Percentiles rank a stretch among this genome's conserved stretches.
phyloP scores from a whole-genome alignment of 2,113 vertebrate genomes.

The Podarcis raffonei region DNA sequence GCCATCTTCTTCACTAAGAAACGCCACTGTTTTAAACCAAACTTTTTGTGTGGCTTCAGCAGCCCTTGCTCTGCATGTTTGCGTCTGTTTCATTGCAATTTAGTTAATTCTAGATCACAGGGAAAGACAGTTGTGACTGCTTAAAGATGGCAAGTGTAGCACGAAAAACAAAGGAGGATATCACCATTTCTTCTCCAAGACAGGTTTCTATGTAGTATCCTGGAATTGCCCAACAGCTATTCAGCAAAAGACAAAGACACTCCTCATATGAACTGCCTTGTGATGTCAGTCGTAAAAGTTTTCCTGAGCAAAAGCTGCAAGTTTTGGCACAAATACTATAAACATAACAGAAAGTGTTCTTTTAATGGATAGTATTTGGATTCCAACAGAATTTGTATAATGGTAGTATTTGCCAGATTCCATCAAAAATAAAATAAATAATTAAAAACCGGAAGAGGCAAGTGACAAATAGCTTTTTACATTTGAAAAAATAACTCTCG shows the following conservation, averaged over 20 bases:
- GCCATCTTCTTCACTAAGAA: slow-evolving; percentile 63
- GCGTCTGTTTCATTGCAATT: not conserved
- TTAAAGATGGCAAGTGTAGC: slow-evolving; percentile 45
- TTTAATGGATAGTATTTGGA: slow-evolving; percentile 73
- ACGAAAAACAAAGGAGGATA: slow-evolving; percentile 44
- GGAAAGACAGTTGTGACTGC: slow-evolving; percentile 36
- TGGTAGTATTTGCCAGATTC: slow-evolving; percentile 63
- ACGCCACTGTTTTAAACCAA: slow-evolving; percentile 58
- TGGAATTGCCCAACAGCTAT: not conserved
- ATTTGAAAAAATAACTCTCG: slow-evolving; percentile 16
- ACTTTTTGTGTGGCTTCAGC: slow-evolving; percentile 53
- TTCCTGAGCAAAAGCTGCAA: slow-evolving; percentile 19
- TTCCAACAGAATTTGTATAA: slow-evolving; percentile 70
- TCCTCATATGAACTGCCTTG: slow-evolving; percentile 19
- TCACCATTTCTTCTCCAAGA: slow-evolving; percentile 66
- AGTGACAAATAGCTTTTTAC: slow-evolving; percentile 73
- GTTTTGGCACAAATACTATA: slow-evolving; percentile 67
- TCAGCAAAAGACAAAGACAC: slow-evolving; percentile 43
- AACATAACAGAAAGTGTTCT: slow-evolving; percentile 72
- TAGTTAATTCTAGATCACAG: slow-evolving; percentile 57
- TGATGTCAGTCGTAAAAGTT: slow-evolving; percentile 57
- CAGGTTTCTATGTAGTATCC: slow-evolving; percentile 68
- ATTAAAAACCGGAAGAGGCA: slow-evolving; percentile 51
- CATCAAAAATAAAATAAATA: slow-evolving; percentile 39
- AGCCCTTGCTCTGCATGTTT: slow-evolving; percentile 7